Evolutionary conservation across 1,140 invertebrate genomes (phyloP), one percentile per base, ranked within the genome.

Genomic region (Drosophila dunni): DNA sequence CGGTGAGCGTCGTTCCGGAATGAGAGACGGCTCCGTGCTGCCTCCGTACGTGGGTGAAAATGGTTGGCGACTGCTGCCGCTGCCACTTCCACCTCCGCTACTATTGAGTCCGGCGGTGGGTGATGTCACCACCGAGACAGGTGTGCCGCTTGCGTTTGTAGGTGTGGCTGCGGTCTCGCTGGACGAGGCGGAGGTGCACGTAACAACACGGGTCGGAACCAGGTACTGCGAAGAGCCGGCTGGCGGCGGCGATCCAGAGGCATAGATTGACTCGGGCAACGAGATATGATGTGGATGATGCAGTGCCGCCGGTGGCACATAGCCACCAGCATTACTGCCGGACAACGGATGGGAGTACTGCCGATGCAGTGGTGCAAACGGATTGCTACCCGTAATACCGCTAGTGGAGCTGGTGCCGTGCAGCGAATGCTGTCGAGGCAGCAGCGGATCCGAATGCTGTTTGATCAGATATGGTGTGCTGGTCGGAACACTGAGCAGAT

Each of bases 361-460:
- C 10, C 94, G 92, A 72, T 94, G 93, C 62, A 94, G 91, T 61
- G 90, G 84, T 62, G 90, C 83, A 45, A 91, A 91, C 2, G 90
- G 90, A 79, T 91, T 91, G 56, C 58, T 91, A 46, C 82, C 78
- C 90, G 42, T 91, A 82, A 70, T 92, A 92, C 42, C 84, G 92
- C 64, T 81, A 79, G 83, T 81, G 79, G 83, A 92, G 92, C 82
- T 84, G 90, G 44, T 46, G 17, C 56, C 62, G 50, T 89, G 84
- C 78, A 89, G 38, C 42, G 90, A 82, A 33, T 93, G 93, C 79
- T 94, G 94, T 79, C 93, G 94, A 7, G 94, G 93, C 63, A 95
- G 76, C 42, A 95, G 72, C 2, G 95, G 95, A 91, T 95, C 94
- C 7, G 95, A 95, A 80, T 95, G 94, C 79, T 95, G 95, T 78